These are phyloP conservation scores for Bugulina stolonifera DNA, from an alignment of 2,888 invertebrate species.

Conservation along the genomic window DNA sequence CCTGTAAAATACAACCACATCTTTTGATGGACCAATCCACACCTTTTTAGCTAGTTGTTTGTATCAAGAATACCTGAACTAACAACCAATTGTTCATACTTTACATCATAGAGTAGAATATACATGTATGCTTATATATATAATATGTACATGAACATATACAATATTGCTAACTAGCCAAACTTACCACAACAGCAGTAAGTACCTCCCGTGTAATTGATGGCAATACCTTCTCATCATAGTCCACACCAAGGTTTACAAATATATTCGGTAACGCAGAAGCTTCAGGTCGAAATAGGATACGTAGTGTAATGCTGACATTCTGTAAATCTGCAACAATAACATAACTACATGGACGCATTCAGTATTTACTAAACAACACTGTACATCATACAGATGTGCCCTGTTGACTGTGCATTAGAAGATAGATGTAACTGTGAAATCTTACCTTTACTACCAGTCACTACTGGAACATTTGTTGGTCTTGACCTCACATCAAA, in stretches of 20 bases:
- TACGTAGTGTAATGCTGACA: conserved; percentile 96
- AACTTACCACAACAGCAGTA: conserved; percentile 80
- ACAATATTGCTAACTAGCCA: too few relatives aligned
- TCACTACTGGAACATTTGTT: conserved; percentile 89
- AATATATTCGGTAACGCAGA: conserved; percentile 89
- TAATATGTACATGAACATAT: too few relatives aligned
- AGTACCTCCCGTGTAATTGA: conserved; percentile 98
- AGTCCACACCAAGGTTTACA: conserved; percentile 91
- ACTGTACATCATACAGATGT: too few relatives aligned
- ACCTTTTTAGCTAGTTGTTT: too few relatives aligned
- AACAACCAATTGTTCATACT: too few relatives aligned
- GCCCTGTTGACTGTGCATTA: too few relatives aligned
- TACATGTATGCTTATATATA: too few relatives aligned
- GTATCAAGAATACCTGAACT: too few relatives aligned
- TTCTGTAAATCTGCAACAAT: conserved; percentile 81
- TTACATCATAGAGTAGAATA: too few relatives aligned
- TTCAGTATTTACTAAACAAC: too few relatives aligned
- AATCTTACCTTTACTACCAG: conserved; percentile 97
- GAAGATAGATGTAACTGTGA: too few relatives aligned
- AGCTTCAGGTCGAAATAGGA: conserved; percentile 90
- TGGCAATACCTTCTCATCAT: conserved; percentile 95
- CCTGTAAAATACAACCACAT: conserved; percentile 59
- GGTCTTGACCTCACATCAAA: conserved; percentile 95
- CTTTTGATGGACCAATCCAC: too few relatives aligned
- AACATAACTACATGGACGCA: background rate